Base-by-base conservation (phyloP, 2,888 invertebrate species). In the Cerceris ruficornis region DNA sequence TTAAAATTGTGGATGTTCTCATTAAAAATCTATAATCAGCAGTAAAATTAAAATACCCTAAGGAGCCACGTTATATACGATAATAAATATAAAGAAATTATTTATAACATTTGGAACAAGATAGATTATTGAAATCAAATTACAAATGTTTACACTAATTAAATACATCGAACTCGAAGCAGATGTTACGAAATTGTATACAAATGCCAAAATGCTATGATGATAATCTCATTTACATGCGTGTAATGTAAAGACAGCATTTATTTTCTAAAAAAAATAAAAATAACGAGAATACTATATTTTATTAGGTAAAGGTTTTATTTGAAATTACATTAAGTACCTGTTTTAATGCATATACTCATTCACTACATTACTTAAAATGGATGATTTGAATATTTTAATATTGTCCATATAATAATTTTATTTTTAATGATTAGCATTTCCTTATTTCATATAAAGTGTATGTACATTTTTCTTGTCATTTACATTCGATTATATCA, bases 141-240 rank as follows among this genome's bases (percentile, higher is more conserved):
- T 52, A 52, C 7, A n/a, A 52, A 52, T 13, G 13, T 52, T 52
- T 14, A 7, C 1, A n/a, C 7, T 13, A 52, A 13, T n/a, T 13
- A 52, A 11, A 52, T 9, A 13, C 14, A 55, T 17, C 8, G 7
- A 7, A 55, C 17, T 8, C 7, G 4, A 55, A 55, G 28, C 15
- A 55, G 8, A 13, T 11, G n/a, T n/a, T 50, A 50, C 7, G 17
- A 17, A 17, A 55, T 17, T 55, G 11, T 17, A 55, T 55, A 11
- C 7, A 15, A 28, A 55, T 7, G 17, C 17, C 55, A 55, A 65
- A 50, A 61, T 60, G 54, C 54, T 54, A 60, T 59, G 64, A 57
- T 55, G 59, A 43, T 69, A 68, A n/a, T n/a, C n/a, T 49, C 76
- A 39, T 60, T 60, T 52, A 8, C 61, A 65, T 57, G 8, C 49